Evolutionary conservation across 1,140 invertebrate genomes (phyloP).

Genomic region (Onthophagus taurus): DNA sequence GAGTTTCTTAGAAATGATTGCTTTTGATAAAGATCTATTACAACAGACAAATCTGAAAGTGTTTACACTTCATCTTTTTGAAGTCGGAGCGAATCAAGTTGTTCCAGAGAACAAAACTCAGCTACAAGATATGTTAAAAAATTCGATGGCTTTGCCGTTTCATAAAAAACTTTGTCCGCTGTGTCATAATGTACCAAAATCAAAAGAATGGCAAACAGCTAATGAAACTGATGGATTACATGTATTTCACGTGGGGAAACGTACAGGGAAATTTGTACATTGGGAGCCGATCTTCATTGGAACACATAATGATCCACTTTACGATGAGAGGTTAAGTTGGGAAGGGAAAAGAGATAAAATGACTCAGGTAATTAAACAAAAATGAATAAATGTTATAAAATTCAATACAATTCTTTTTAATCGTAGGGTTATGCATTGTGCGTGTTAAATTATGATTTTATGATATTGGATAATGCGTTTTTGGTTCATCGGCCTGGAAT

Average conservation of each 20-base stretch:
- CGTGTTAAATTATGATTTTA: constrained; percentile 80
- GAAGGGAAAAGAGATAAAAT: constrained; percentile 88
- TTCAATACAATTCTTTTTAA: constrained; percentile 19
- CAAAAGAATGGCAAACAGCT: constrained; percentile 70
- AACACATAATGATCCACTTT: constrained; percentile 75
- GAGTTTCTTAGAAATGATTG: constrained; percentile 74
- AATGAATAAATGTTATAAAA: not conserved
- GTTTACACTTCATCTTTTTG: constrained; percentile 74
- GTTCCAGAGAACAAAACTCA: constrained; percentile 67
- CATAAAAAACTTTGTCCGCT: constrained; percentile 82
- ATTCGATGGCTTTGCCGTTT: constrained; percentile 76
- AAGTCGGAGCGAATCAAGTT: constrained; percentile 59
- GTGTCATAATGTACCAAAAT: constrained; percentile 80
- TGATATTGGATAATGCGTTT: constrained; percentile 83
- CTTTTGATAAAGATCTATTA: constrained; percentile 56
- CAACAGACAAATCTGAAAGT: constrained; percentile 60
- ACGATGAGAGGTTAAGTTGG: constrained; percentile 81
- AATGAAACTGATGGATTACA: constrained; percentile 58
- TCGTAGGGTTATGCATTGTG: constrained; percentile 77
- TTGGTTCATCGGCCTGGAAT: constrained; percentile 81
- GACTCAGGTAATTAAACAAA: constrained; percentile 67
- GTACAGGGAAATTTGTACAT: constrained; percentile 66
- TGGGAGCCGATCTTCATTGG: constrained; percentile 90
- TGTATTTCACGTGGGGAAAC: constrained; percentile 76
- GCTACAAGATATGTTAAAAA: constrained; percentile 63